Evolutionary conservation across 1,140 invertebrate species (phyloP), one percentile per base, ranked within the genome.

Genomic region (Pararge aegeria): DNA sequence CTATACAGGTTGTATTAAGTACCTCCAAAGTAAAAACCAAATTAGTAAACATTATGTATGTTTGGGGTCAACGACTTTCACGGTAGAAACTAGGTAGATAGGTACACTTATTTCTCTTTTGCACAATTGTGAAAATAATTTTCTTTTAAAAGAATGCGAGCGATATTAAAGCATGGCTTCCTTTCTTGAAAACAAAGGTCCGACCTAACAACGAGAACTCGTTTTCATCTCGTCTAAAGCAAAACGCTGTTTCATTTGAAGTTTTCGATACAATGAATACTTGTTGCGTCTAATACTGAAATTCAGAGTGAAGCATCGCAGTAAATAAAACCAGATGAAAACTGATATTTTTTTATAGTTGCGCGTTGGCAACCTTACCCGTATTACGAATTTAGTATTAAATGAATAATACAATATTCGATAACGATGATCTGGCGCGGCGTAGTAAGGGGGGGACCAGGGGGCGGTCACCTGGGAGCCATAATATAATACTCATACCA

Each of bases 231-330:
- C 16, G 40, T 55, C 53, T 34, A 29, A 13, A 46, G 53, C 16
- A 55, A 55, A 55, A 55, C 40, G 40, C 18, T 44, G 52, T 55
- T 55, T 55, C 24, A 44, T 34, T 30, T 55, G 53, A 55, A 55
- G 5, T 29, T 46, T 19, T 46, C 40, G 38, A 55, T 55, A 55
- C 38, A 29, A 44, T 44, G 52, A 42, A 10, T 48, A 46, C 53
- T 55, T 55, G 53, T 55, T 55, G 40, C 53, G 27, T 55, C 42
- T 55, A 55, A 55, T 55, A 55, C 15, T 46, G 42, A 2, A n/a
- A 20, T 16, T 30, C 1, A 29, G 42, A 44, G 46, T 46, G 53
- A 46, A 46, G 24, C 12, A 29, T 55, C 21, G 6, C 34, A 2
- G n/a, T 42, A 15, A 42, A 42, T 24, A 29, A 54, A 27, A 16